Evolutionary conservation across 2,888 invertebrate genomes (phyloP), one percentile per base, ranked within the genome.

Genomic region (Boloria euphrosyne): DNA sequence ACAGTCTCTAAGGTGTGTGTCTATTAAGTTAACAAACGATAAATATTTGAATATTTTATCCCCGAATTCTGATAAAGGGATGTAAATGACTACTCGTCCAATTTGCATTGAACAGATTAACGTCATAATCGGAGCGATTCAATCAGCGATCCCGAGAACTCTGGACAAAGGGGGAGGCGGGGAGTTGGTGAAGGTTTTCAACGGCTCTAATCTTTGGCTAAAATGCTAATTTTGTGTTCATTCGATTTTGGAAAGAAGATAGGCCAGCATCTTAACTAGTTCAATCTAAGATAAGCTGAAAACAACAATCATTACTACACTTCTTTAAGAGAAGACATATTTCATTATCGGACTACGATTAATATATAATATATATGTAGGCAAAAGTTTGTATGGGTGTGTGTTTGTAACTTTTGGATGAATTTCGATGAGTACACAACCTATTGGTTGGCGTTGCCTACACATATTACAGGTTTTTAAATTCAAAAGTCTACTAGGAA

Each of bases 91-190:
- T 87, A 85, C 84, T 88, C 85, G 85, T 89, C 85, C 90, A 91
- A 92, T 92, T 91, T 92, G 87, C 91, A 90, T 90, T 86, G 89
- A 89, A 88, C 89, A 89, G 91, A 92, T 92, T 91, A 92, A 88
- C 88, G 90, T 90, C 90, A 92, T 92, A 91, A 90, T 90, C 91
- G 87, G 82, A 80, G 82, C 85, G 89, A 90, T 90, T 90, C 90
- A 90, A 92, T 92, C 91, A 90, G 86, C 83, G 84, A 88, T 87
- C 83, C 83, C 79, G 80, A 78, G 82, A 82, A 82, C 82, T 85
- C 83, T 85, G 83, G 85, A 78, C 80, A 74, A 77, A 79, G 74
- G 73, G 74, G 68, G 71, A 69, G 69, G 67, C 62, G 74, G 65
- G 59, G 72, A 70, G 67, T 66, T 72, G 72, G 67, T 65, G 73